Evolutionary conservation across 2,113 vertebrate species (phyloP).

Genomic region (Numida meleagris): DNA sequence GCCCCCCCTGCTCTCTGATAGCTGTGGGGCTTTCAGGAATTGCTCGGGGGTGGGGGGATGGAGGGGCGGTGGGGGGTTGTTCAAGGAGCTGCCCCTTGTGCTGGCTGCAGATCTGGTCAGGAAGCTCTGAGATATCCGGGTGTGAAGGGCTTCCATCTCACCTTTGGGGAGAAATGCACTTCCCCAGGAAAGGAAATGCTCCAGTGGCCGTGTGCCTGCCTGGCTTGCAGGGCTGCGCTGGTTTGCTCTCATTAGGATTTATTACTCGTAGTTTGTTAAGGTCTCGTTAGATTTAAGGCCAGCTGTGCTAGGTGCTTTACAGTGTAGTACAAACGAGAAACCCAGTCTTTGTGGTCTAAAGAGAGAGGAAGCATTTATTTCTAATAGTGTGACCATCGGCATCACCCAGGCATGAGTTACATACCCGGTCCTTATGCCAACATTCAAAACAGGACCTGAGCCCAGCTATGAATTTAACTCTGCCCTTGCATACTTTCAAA

Average conservation of each 20-base stretch:
- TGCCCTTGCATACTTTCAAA: not conserved
- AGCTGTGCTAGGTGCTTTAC: not conserved
- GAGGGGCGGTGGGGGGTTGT: not conserved
- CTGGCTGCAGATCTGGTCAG: not conserved
- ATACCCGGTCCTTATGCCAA: not conserved
- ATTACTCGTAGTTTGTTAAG: not conserved
- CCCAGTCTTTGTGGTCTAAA: too few relatives aligned
- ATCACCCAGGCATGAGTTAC: not conserved
- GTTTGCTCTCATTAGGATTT: not conserved
- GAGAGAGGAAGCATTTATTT: not conserved
- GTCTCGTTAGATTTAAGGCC: accelerated
- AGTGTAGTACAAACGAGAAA: not conserved
- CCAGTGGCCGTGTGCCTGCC: not conserved
- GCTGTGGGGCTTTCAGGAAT: constrained; percentile 29
- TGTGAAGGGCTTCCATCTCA: not conserved
- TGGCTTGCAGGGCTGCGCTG: accelerated
- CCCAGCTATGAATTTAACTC: not conserved
- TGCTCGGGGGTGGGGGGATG: not conserved
- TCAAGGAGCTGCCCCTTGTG: not conserved
- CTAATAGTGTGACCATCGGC: not conserved
- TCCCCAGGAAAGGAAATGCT: not conserved
- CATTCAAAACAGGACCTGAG: not conserved
- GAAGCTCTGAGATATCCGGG: not conserved
- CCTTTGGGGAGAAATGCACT: not conserved
- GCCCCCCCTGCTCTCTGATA: not conserved